Percentiles rank a stretch among this genome's conserved stretches.
phyloP scores from a whole-genome alignment of 2,888 invertebrate genomes.

The Aporophyla lueneburgensis region DNA sequence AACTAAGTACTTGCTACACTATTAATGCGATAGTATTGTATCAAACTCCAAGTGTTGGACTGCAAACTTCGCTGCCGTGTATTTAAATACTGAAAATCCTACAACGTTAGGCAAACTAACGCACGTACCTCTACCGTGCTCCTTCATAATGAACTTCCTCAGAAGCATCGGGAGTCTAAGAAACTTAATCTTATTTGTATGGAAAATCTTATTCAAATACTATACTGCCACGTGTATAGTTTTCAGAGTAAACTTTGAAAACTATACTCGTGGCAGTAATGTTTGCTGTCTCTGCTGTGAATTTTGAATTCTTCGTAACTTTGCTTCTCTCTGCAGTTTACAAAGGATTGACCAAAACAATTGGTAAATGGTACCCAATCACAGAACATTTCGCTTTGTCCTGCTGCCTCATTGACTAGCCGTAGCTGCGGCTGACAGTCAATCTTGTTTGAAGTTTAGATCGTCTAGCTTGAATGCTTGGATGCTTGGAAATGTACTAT shows the following conservation, averaged over 20 bases:
- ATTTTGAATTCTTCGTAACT: background rate
- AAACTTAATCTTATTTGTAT: slow-evolving; percentile 30
- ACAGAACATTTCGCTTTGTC: slow-evolving; percentile 45
- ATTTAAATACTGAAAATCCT: slow-evolving; percentile 36
- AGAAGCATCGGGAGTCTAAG: slow-evolving; percentile 20
- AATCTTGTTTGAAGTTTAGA: slow-evolving; percentile 37
- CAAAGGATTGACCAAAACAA: slow-evolving; percentile 39
- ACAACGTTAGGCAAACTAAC: slow-evolving; percentile 45
- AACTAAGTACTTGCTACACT: no score
- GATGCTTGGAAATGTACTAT: background rate
- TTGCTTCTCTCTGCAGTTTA: background rate
- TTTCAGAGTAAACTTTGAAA: slow-evolving; percentile 3
- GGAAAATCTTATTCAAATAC: slow-evolving; percentile 42
- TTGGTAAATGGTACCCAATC: slow-evolving; percentile 37
- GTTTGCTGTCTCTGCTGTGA: background rate
- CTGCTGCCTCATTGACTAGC: slow-evolving; percentile 9
- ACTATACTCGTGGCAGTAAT: slow-evolving; percentile 8
- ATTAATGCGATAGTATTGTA: background rate
- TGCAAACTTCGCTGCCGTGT: slow-evolving; percentile 40
- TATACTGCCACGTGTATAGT: no score
- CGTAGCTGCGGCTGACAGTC: slow-evolving; percentile 42
- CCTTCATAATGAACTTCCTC: slow-evolving; percentile 42
- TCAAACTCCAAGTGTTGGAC: slow-evolving; percentile 7
- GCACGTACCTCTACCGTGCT: slow-evolving; percentile 38
- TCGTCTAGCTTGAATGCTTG: slow-evolving; percentile 22